Base-by-base conservation (phyloP, 2,888 invertebrate genomes). In the Coenonympha glycerion region DNA sequence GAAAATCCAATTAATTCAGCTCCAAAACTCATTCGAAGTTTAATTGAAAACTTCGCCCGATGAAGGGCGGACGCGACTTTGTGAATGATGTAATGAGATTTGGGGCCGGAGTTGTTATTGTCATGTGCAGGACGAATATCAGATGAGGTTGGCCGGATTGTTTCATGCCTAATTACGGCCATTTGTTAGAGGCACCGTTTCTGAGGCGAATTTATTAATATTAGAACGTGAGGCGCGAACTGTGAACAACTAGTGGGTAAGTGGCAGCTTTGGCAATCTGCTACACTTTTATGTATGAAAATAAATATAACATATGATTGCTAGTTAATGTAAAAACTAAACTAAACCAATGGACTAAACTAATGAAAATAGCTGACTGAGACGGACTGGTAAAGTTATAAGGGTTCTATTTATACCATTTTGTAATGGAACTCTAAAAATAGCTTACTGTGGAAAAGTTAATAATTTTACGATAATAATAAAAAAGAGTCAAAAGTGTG, bases 1-100 rank as follows among this genome's bases (percentile, higher is more conserved):
- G 85, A 84, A 86, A 85, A 83, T 80, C 82, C 83, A 83, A 86
- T 86, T 86, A 86, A 86, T 85, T 81, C 73, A 64, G 74, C 72
- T 79, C 76, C 77, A 73, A 83, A 85, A 86, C 85, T 85, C 85
- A 83, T 85, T 84, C 70, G 76, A 85, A 86, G 82, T 86, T 86
- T 84, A 86, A 85, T 86, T 85, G 84, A 86, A 86, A 86, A 82
- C 80, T 84, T 77, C 65, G 69, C 65, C 64, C 68, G 71, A 62
- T 68, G 71, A 73, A 67, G 76, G 73, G 76, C 66, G 67, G 67
- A 64, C 69, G 65, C 70, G 73, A 71, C 68, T 73, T 68, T 71
- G 75, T 75, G 77, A 77, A 77, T 80, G 79, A 80, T 78, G 78
- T 81, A 85, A 85, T 84, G 81, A 79, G 77, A 81, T 81, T 84